Conservation (phyloP, 2,113 vertebrate genomes). For the Elephas maximus region DNA sequence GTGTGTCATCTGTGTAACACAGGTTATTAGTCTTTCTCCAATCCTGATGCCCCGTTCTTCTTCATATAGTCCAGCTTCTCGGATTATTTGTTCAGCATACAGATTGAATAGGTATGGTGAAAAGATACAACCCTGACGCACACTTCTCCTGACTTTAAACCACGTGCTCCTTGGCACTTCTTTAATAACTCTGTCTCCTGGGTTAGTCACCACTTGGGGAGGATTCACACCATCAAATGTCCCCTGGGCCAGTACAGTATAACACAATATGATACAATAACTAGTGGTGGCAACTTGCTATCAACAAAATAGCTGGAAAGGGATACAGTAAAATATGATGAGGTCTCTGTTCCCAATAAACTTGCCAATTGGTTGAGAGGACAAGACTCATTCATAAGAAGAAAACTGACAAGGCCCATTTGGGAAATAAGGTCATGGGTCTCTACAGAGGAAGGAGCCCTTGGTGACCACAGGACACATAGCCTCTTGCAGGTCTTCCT, state of each 20-base stretch:
- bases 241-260: background rate
- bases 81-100: no score
- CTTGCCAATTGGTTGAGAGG: conserved; percentile 36
- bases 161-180: background rate
- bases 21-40: no score
- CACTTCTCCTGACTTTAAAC: no score
- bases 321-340: conserved; percentile 30
- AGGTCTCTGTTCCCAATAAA: conserved; percentile 50
- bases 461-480: background rate
- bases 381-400: conserved; percentile 28
- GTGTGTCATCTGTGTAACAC: no score
- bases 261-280: background rate
- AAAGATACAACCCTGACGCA: no score
- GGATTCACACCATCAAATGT: background rate
- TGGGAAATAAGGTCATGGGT: background rate
- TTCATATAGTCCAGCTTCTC: no score
- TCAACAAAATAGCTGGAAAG: background rate
- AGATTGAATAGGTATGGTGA: no score
- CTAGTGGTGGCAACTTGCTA: conserved; percentile 29
- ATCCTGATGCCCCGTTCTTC: no score
- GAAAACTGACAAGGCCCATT: conserved; percentile 22
- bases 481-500: background rate
- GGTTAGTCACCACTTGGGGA: conserved; percentile 5
- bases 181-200: conserved; percentile 20
- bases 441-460: background rate